Evolutionary conservation across 2,113 vertebrate species (phyloP), one percentile per base, ranked within the genome.

Genomic region (Rhinolophus ferrumequinum): DNA sequence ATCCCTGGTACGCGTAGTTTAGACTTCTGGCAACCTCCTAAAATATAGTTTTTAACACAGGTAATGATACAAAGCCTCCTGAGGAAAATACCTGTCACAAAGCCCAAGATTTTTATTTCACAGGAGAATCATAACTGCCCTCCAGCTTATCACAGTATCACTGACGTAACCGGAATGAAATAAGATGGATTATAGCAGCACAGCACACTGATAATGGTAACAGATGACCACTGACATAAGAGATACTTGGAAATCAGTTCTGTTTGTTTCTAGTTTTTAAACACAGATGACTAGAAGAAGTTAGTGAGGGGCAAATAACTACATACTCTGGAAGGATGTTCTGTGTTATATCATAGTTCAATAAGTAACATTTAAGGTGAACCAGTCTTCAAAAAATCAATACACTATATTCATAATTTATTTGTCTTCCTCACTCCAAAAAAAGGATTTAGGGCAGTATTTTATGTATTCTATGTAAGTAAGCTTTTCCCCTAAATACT

Each of bases 211-310:
- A 38, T 35, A 93, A 81, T 12, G 56, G 22, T 38, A 93, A 85
- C 30, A 66, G 28, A 41, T 8, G 28, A 88, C 35, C 19, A 58
- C n/a, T 90, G 94, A 88, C 75, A 52, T 44, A 30, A 94, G 30
- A 76, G 16, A 69, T 41, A 60, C 47, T 28, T 38, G 64, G 47
- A 76, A 83, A 22, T 50, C 52, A 16, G 10, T 56, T 64, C 64
- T 52, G 35, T 66, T 64, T 89, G 82, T 75, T 83, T 88, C 84
- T 24, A 86, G 54, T 70, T 83, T 84, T 88, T 69, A 94, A 96
- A 94, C 64, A 93, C 35, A 58, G 21, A 89, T 75, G 60, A 96
- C 7, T 38, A 54, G 52, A 95, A 70, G 86, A 95, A 70, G 86
- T 89, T 89, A 67, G 54, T 28, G 41, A 87, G 21, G 41, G 18